Base-by-base conservation (phyloP, 2,113 vertebrate species). In the Hiodon tergisus region DNA sequence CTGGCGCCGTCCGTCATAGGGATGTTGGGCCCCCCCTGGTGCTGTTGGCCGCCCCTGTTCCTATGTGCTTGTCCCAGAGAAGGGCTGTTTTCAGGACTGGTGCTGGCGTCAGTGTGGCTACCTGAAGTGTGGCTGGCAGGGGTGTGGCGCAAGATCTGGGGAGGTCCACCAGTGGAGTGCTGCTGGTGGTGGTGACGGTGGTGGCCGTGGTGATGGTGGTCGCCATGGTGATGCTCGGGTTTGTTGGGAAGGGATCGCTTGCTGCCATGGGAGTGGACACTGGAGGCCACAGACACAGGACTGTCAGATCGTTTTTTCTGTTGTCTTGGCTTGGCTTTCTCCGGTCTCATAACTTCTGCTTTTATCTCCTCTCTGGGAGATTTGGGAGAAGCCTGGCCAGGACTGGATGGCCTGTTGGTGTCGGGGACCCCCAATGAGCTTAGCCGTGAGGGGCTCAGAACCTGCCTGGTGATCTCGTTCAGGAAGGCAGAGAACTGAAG, bases 401-500 rank as follows among this genome's bases (percentile, higher is more conserved):
- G 76, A 72, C 81, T 82, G 63, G 73, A 31, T 10, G 82, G 67
- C 67, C 74, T 75, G 55, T 88, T 82, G 14, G 80, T 74, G 60
- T 87, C 68, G 14, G 82, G 90, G 14, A 91, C 86, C 2, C 89
- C 88, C n/a, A 94, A 87, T 31, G 89, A 90, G 14, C 74, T 88
- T 46, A 94, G 89, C 55, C 84, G 90, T 77, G 88, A 89, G 0
- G 93, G 91, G 77, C 93, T 94, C 57, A 94, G 84, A 17, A 94
- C 91, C 80, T 92, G 93, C 2, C 84, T 80, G 3, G 93, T 94
- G 74, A 94, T 93, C 80, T 94, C 93, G 68, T 93, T 91, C 10
- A 94, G 86, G 76, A 94, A 94, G 3, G 87, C 87, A 3, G 93
- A 94, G 75, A 94, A 94, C 72, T 88, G 88, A 17, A 82, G 83